Evolutionary conservation across 2,888 invertebrate species (phyloP), one percentile per base, ranked within the genome.

Genomic region (Epirrhoe alternata): DNA sequence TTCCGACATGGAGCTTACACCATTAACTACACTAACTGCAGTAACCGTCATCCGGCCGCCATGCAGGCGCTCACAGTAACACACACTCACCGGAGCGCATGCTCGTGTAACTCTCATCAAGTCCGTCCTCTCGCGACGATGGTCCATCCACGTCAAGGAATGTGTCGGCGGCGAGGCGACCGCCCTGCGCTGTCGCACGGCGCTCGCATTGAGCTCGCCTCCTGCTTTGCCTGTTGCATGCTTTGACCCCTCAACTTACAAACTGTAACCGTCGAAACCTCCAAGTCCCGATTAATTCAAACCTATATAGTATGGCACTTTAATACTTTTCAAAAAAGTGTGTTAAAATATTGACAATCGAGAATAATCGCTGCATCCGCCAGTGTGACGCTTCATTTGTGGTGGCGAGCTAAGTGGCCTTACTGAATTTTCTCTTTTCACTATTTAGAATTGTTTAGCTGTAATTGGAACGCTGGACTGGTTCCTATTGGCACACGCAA

Each of bases 401-500:
- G 89, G 83, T 88, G 89, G 87, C 91, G 85, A 88, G 88, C 86
- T 89, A 90, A 85, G 83, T 85, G 90, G 90, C 89, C 86, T 88
- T 90, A 91, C 90, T 90, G 89, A 90, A 86, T 89, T 88, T 88
- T 92, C 89, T 92, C 89, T 92, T 92, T 89, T 89, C 57, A 68
- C 68, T 60, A 64, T 68, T 57, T 68, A 68, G 64, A 60, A 55
- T 24, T 65, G 88, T 85, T 85, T 78, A 86, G 81, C 77, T 86
- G 81, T 82, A 83, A 85, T 83, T 88, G 90, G 88, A 91, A 89
- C 90, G 86, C 82, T 89, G 84, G 86, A 88, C 87, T 83, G 82
- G 92, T 90, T 91, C 92, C 92, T 83, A 93, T 91, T 89, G 87
- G 93, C 92, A 93, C 93, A 93, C 90, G 88, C 87, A 92, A 93